Evolutionary conservation across 2,113 vertebrate genomes (phyloP).

Genomic region (Cavia aperea): DNA sequence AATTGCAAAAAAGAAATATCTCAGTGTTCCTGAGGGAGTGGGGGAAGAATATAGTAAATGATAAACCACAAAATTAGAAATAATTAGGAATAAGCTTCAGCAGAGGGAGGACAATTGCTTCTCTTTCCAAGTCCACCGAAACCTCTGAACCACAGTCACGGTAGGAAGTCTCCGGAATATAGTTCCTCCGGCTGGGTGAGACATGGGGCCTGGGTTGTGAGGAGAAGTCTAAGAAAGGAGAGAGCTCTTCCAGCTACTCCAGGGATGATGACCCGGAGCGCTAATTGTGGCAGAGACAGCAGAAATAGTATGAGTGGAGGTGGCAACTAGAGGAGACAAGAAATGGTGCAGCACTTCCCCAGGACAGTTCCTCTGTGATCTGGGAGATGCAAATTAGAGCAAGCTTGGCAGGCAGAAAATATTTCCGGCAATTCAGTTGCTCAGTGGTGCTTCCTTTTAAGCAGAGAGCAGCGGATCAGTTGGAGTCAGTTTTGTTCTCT

Average conservation of each 20-base stretch:
- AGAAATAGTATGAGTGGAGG: neutral
- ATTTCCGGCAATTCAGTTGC: neutral
- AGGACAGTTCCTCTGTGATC: neutral
- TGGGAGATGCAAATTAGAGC: neutral
- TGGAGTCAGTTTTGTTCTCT: neutral
- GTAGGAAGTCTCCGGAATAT: neutral
- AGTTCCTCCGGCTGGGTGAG: neutral
- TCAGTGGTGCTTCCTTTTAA: neutral
- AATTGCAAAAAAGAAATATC: neutral
- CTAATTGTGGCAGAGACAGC: neutral
- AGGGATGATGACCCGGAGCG: too few relatives aligned
- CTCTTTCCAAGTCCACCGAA: neutral
- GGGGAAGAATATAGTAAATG: neutral
- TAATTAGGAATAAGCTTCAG: conserved; percentile 12
- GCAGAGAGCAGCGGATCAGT: neutral
- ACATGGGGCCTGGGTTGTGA: neutral
- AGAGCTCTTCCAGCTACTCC: neutral
- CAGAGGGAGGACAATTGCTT: neutral
- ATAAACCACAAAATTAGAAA: neutral
- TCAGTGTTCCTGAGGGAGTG: neutral
- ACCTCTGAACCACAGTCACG: neutral
- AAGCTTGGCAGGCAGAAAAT: neutral
- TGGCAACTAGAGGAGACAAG: neutral
- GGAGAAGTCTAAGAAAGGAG: neutral
- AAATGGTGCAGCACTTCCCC: neutral